Evolutionary conservation across 35 echinoderm and acorn worm genomes (phyloP).

Genomic region (Nesometra sesokonis): DNA sequence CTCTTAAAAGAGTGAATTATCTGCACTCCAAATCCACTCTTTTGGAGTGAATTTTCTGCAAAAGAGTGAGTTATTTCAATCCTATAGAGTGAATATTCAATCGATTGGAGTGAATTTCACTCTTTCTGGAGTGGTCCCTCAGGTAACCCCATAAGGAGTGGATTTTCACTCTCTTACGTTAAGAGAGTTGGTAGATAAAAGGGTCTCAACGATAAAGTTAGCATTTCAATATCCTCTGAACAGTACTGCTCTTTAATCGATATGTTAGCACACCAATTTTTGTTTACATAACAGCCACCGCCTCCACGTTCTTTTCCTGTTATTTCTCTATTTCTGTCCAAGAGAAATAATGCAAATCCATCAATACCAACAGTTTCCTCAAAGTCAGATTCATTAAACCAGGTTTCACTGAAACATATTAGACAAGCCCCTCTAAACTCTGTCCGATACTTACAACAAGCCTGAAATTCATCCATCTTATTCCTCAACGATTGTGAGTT

Average conservation of each 20-base stretch:
- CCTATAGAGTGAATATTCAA: too few relatives aligned
- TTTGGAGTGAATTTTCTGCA: too few relatives aligned
- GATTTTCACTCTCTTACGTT: too few relatives aligned
- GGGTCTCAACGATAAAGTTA: slow-evolving; percentile 26
- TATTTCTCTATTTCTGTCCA: not conserved
- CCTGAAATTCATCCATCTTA: not conserved
- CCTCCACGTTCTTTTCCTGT: slow-evolving; percentile 26
- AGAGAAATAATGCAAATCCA: too few relatives aligned
- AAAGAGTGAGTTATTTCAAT: too few relatives aligned
- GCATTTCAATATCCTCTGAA: slow-evolving; percentile 30
- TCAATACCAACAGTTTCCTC: too few relatives aligned
- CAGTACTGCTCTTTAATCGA: slow-evolving; percentile 6
- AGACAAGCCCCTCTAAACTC: not conserved
- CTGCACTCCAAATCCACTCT: too few relatives aligned
- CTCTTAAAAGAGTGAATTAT: too few relatives aligned
- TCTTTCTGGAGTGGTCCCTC: too few relatives aligned
- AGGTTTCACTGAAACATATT: not conserved
- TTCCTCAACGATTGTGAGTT: not conserved
- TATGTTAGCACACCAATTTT: slow-evolving; percentile 28
- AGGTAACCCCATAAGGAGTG: too few relatives aligned
- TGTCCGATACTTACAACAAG: not conserved
- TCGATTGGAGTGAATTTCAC: too few relatives aligned
- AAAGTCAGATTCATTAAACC: not conserved
- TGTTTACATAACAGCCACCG: slow-evolving; percentile 34
- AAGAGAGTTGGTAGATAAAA: slow-evolving; percentile 42